These are phyloP conservation scores for Salticus scenicus DNA, from an alignment of 2,888 invertebrate species.

Conservation along the genomic window DNA sequence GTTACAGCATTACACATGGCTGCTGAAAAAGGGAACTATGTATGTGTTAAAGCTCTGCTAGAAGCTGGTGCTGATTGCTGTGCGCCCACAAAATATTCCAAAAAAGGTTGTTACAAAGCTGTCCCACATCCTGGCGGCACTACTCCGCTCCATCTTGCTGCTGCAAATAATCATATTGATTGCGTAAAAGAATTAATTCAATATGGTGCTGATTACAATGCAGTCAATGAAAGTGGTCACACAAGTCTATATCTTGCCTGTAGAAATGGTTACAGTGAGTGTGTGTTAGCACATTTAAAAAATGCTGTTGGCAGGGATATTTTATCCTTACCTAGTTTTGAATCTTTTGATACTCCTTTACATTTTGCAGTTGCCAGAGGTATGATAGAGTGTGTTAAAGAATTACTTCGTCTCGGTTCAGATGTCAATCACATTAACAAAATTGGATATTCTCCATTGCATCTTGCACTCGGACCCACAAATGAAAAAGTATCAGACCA, in stretches of 20 bases:
- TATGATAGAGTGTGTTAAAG: conserved; percentile 73
- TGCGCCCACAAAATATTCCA: conserved; percentile 74
- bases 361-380: conserved; percentile 75
- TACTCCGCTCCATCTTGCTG: conserved; percentile 75
- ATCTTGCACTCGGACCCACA: conserved; percentile 73
- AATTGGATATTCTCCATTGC: conserved; percentile 74
- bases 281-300: conserved; percentile 74
- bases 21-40: conserved; percentile 74
- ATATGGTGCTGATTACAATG: conserved; percentile 76
- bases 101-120: conserved; percentile 75
- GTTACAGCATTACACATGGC: conserved; percentile 75
- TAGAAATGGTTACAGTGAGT: conserved; percentile 73
- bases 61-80: conserved; percentile 75
- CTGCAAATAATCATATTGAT: conserved; percentile 73
- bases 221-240: conserved; percentile 74
- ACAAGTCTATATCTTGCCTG: conserved; percentile 75
- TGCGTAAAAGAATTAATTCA: conserved; percentile 75
- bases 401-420: conserved; percentile 74
- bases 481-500: conserved; percentile 73
- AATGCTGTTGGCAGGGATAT: conserved; percentile 75
- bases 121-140: conserved; percentile 75
- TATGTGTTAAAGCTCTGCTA: conserved; percentile 74
- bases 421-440: conserved; percentile 75
- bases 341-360: conserved; percentile 74
- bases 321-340: conserved; percentile 74